Evolutionary conservation across 2,797 vertebrate species (phyloP).

Genomic region (Epinephelus coioides): DNA sequence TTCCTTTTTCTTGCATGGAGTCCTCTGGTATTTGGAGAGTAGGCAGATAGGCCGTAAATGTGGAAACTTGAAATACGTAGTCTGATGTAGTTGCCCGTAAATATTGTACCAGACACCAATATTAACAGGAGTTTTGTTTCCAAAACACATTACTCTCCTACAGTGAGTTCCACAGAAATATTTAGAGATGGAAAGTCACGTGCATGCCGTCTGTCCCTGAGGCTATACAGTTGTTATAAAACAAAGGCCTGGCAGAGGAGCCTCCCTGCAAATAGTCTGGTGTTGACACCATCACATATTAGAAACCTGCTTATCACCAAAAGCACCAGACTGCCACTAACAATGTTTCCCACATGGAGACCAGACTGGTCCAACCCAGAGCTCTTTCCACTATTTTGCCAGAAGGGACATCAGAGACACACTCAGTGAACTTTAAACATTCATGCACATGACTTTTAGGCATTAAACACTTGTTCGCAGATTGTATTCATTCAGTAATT

Average conservation of each 20-base stretch:
- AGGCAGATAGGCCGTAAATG: conserved; percentile 20
- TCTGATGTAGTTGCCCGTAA: conserved; percentile 14
- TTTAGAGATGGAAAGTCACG: conserved; percentile 22
- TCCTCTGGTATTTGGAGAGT: conserved; percentile 18
- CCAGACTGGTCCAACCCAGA: conserved; percentile 9
- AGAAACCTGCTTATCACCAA: conserved; percentile 41
- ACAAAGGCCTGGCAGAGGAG: conserved; percentile 1
- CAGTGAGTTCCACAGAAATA: conserved; percentile 13
- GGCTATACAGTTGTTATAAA: conserved; percentile 18
- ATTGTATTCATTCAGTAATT: not conserved
- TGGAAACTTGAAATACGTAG: conserved; percentile 29
- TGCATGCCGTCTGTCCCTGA: not conserved
- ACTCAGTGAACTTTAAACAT: not conserved
- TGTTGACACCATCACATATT: conserved; percentile 23
- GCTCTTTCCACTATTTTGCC: not conserved
- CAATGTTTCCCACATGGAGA: conserved; percentile 25
- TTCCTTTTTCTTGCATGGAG: conserved; percentile 13
- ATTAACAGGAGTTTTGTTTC: conserved; percentile 12
- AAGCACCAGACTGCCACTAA: conserved; percentile 27
- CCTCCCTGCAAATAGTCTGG: conserved; percentile 13
- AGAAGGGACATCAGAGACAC: not conserved
- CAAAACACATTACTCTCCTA: conserved; percentile 2
- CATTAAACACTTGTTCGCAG: not conserved
- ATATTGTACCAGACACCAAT: conserved; percentile 25
- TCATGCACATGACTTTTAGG: not conserved